Conservation (phyloP, 2,888 invertebrate genomes). For the Pristionchus maxplancki region DNA sequence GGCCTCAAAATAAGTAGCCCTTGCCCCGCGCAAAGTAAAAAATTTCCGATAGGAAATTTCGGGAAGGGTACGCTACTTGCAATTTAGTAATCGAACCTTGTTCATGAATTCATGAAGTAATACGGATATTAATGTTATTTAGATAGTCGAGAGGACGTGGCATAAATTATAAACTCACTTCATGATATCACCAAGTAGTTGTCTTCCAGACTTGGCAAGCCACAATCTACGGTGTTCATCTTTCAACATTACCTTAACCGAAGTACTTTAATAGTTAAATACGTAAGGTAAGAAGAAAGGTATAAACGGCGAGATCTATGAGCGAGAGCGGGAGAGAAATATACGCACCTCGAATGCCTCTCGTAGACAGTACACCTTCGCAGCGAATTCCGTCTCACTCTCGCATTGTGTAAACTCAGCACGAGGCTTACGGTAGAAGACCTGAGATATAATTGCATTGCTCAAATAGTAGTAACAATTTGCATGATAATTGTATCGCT, state of each 20-base stretch:
- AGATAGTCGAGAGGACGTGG: too few relatives aligned
- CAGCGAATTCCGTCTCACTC: conserved; percentile 93
- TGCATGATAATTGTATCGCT: neutral
- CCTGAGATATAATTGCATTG: conserved; percentile 48
- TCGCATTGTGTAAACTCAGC: conserved; percentile 91
- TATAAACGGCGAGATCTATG: too few relatives aligned
- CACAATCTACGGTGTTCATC: conserved; percentile 67
- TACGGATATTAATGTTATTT: too few relatives aligned
- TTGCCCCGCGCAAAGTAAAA: too few relatives aligned
- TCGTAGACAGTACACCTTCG: conserved; percentile 94
- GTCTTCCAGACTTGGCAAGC: conserved; percentile 64
- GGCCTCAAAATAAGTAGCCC: too few relatives aligned
- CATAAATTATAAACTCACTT: conserved; percentile 50
- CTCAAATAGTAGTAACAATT: neutral
- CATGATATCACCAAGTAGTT: conserved; percentile 63
- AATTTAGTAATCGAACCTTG: too few relatives aligned
- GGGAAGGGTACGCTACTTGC: too few relatives aligned
- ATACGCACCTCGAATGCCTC: conserved; percentile 87
- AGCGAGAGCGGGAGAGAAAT: too few relatives aligned
- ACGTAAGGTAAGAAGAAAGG: neutral
- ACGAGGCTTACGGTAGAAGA: conserved; percentile 81
- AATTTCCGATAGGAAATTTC: too few relatives aligned
- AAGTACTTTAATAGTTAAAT: neutral
- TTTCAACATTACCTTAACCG: conserved; percentile 50
- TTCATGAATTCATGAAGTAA: conserved; percentile 88